Conservation (phyloP, 2,113 vertebrate species). For the Passer montanus region DNA sequence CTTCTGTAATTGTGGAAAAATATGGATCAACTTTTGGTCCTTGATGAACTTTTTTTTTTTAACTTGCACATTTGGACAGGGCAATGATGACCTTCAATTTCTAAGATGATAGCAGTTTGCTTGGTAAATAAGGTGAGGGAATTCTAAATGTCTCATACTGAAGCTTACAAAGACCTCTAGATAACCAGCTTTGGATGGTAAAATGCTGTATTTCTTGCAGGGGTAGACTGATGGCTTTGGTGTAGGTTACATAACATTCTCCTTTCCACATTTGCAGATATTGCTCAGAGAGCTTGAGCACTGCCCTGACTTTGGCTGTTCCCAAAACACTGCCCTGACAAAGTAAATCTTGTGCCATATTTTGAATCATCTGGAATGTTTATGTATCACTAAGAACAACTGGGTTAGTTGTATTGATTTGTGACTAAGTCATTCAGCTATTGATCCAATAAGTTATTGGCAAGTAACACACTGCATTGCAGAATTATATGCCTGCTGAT, state of each 20-base stretch:
- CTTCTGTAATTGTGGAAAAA: neutral
- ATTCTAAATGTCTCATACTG: neutral
- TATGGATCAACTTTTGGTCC: neutral
- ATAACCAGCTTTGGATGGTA: neutral
- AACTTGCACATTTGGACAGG: neutral
- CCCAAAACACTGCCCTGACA: neutral
- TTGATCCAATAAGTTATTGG: neutral
- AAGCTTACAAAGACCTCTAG: neutral
- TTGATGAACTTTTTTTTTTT: neutral
- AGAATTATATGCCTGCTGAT: neutral
- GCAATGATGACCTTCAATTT: neutral
- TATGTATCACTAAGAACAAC: neutral
- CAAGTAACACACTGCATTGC: neutral
- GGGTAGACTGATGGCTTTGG: neutral
- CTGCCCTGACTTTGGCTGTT: rapidly evolving
- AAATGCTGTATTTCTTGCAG: neutral
- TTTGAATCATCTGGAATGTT: neutral
- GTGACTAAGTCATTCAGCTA: neutral
- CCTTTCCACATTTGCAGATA: neutral
- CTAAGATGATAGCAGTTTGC: neutral
- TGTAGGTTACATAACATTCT: neutral
- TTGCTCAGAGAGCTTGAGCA: neutral
- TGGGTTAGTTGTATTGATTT: neutral
- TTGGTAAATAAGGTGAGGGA: neutral
- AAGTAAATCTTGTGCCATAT: neutral